Evolutionary conservation across 2,113 vertebrate genomes (phyloP), one percentile per base, ranked within the genome.

Genomic region (Antidorcas marsupialis): DNA sequence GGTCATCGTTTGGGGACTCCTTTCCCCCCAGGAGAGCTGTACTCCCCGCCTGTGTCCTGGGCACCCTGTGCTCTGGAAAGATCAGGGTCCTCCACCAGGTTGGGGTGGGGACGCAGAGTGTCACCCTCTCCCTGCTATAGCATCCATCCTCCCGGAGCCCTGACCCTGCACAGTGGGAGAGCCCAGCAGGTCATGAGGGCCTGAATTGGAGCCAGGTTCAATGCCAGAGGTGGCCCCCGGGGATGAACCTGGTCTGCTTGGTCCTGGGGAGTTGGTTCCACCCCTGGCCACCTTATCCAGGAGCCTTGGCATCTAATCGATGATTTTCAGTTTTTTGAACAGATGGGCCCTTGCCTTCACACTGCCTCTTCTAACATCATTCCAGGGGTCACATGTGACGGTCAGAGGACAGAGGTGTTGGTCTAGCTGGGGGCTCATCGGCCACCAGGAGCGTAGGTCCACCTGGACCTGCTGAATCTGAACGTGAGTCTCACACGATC

Each of bases 61-160:
- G 8, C 0, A 19, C 2, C 1, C 5, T 2, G 3, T 33, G 11
- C 23, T 36, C 17, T 19, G 2, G 27, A 8, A 95, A 57, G 6
- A 64, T 36, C 79, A n/a, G 5, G 12, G 33, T 43, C 52, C 23
- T 43, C 1, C 1, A 15, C 12, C n/a, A 12, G 28, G 33, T 45
- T 6, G 0, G 4, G 3, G 19, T 5, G 0, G 3, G 4, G n/a
- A 84, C 4, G 0, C 28, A 33, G 39, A 53, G 59, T 15, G 9
- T 30, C 21, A 33, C 0, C 2, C 10, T 74, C 7, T 64, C 6
- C 87, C 84, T 27, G 0, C 13, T 50, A 36, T 50, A 90, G 28
- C 17, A 0, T 53, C 64, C 71, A 57, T 23, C 14, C 8, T 93
- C 5, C 52, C 3, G 0, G 0, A 30, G 12, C 19, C 21, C 64